These are phyloP conservation scores for Galemys pyrenaicus DNA, from an alignment of 2,113 vertebrate species.

Conservation along the genomic window DNA sequence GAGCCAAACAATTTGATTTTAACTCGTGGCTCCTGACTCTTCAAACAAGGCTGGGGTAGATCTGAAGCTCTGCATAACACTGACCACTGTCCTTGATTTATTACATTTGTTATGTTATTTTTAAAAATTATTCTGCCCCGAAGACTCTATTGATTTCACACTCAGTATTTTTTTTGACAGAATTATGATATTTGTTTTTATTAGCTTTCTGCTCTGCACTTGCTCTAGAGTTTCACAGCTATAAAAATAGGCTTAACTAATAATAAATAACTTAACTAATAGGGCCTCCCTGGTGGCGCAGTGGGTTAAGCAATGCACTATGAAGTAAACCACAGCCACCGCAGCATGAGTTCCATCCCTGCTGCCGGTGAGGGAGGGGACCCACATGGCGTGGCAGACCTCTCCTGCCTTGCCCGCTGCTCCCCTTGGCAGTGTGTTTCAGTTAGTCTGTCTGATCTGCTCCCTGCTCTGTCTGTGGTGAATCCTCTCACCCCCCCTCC, in stretches of 20 bases:
- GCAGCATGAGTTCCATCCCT: no score
- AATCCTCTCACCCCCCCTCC: no score
- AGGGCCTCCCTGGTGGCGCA: no score
- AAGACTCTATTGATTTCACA: not conserved
- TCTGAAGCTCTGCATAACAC: not conserved
- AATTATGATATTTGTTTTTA: constrained; percentile 16
- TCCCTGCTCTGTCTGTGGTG: no score
- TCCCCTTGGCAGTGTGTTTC: no score
- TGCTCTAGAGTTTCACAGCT: not conserved
- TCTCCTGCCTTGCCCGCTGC: no score
- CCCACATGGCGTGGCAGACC: no score
- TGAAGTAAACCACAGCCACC: no score
- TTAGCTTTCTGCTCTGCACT: constrained; percentile 16
- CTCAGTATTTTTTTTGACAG: not conserved
- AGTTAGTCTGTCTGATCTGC: no score
- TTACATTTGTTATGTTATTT: not conserved
- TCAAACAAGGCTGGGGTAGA: not conserved
- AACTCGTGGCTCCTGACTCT: not conserved
- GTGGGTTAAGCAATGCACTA: no score
- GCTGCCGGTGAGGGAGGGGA: no score
- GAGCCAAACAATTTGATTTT: not conserved
- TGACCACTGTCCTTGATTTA: not conserved
- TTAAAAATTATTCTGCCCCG: not conserved
- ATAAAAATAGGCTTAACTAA: not conserved
- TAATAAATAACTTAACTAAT: no score